Base-by-base conservation (phyloP, 2,888 invertebrate species). In the Didymodactylos carnosus region DNA sequence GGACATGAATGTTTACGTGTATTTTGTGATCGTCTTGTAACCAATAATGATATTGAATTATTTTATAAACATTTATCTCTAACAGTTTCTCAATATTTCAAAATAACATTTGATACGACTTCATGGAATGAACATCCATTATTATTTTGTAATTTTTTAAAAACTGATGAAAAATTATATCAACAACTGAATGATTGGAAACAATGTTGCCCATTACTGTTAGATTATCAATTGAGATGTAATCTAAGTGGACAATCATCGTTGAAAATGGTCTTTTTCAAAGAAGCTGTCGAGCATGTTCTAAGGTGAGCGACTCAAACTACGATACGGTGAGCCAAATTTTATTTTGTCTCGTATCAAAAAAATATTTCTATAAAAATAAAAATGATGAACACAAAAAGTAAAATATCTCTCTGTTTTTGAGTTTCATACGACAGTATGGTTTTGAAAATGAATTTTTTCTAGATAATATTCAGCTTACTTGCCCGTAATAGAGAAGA, bases 1-100 rank as follows among this genome's bases (percentile, higher is more conserved):
- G 81, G 81, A 7, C 83, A 83, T 75, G 83, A 83, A 75, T 80
- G 80, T 19, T 81, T 81, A 0, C 76, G 83, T 25, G 80, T 83
- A 19, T 83, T 83, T 78, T 82, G 82, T 72, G 83, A 83, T 73
- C 77, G 83, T 25, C 80, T 83, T 29, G 79, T 81, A 25, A 78
- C 78, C 72, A 71, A 73, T 10, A 78, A 78, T 39, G 83, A 83
- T 76, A 76, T 81, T 70, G 72, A 72, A 13, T 75, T 77, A 11
- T 83, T 83, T 78, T 82, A 79, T 76, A 78, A 79, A 73, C 80
- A 80, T 74, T 78, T 83, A 35, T 77, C 82, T 6, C 82, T 82
- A 73, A 81, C 79, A 53, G 78, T 83, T 5, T 80, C 80, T 76
- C 82, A 82, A 72, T 80, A 80, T 76, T 83, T 83, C 78, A 83